Evolutionary conservation across 2,113 vertebrate species (phyloP), one percentile per base, ranked within the genome.

Genomic region (Microcebus lehilahytsara): DNA sequence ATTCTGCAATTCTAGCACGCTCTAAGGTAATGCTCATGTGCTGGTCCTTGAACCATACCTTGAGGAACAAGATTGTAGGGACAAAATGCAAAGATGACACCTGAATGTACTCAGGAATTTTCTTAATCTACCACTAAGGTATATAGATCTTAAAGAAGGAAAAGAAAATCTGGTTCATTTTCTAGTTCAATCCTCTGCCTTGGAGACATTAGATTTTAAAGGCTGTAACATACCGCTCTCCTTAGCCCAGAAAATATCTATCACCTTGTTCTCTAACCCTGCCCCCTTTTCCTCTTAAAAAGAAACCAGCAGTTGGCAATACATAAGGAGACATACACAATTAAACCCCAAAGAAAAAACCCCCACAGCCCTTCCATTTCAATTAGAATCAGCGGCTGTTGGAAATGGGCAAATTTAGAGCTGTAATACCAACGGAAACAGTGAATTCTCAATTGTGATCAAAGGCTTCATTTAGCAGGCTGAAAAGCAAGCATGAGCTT

Each of bases 401-500:
- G 79, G 84, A 96, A 96, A 85, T 58, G 64, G 93, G 94, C 92
- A 95, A 71, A 97, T 94, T 96, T 96, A 93, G 94, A 96, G 74
- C 58, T 56, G 49, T 87, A 96, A 97, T 85, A 74, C 96, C 91
- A 97, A 87, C 14, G 42, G 95, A 96, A 97, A 96, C 95, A 96
- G 83, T 74, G 92, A 98, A 97, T 97, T 97, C 96, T 97, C 97
- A 84, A 85, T 97, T 97, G 96, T 94, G 93, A 95, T 94, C 96
- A 96, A 96, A 96, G 79, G 91, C 89, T 97, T 95, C 97, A 97
- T 97, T 98, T 97, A 97, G 93, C 96, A 96, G 91, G 71, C 93
- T 96, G 79, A 93, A 97, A 95, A 97, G 96, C 69, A 96, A 97
- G 96, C 93, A 90, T 7, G 9, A 93, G 93, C 79, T 97, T 98